phyloP scores from a whole-genome alignment of 2,113 vertebrate genomes.

The Solenodon paradoxus region DNA sequence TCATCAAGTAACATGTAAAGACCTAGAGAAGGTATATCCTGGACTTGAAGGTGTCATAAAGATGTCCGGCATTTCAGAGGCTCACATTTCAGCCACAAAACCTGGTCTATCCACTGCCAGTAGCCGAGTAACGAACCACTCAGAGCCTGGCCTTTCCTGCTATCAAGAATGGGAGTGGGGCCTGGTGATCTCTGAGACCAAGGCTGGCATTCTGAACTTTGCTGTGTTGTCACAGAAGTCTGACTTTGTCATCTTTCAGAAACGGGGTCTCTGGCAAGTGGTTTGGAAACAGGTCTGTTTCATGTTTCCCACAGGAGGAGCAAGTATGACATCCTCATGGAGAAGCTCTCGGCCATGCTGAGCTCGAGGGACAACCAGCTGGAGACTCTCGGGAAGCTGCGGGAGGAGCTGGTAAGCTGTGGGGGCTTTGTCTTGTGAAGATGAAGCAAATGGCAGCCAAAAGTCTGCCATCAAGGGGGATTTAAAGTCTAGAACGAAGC shows the following conservation, averaged over 20 bases:
- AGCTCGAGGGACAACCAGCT: conserved; percentile 83
- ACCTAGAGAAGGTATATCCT: background rate
- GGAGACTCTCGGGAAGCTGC: conserved; percentile 84
- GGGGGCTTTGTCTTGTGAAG: background rate
- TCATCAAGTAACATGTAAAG: background rate
- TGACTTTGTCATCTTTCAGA: background rate
- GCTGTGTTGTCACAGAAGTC: background rate
- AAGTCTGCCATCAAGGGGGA: background rate
- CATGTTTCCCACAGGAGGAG: conserved; percentile 85
- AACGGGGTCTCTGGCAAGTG: background rate
- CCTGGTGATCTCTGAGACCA: background rate
- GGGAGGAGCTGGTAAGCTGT: conserved; percentile 89
- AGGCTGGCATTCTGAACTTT: background rate
- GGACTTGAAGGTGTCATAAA: background rate
- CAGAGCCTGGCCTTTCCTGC: background rate
- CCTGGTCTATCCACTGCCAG: background rate
- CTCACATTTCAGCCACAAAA: background rate
- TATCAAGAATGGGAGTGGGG: background rate
- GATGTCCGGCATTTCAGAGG: background rate
- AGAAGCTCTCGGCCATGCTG: conserved; percentile 88
- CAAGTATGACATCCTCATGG: conserved; percentile 95
- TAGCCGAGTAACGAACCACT: accelerated
- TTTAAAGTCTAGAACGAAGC: too few species aligned
- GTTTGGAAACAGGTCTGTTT: background rate
- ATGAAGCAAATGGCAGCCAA: background rate